Percentiles rank a stretch among this genome's conserved stretches.
These are phyloP conservation scores for Cirrhinus mrigala DNA, from an alignment of 2,797 vertebrate genomes.

Conservation along the genomic window DNA sequence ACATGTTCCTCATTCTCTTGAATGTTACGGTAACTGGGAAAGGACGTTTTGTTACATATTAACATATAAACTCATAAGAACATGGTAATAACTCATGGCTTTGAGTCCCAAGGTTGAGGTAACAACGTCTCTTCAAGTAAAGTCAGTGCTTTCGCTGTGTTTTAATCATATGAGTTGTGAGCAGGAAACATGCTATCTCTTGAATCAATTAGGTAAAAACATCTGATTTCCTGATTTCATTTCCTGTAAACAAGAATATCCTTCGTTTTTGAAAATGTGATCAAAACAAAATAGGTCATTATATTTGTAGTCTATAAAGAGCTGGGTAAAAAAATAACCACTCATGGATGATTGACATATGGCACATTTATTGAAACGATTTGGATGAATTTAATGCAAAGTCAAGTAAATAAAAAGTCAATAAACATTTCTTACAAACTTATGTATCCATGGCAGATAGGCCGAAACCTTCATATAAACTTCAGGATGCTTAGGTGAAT, in stretches of 20 bases:
- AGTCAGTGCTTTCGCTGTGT: neutral
- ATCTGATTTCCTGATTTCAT: too few species aligned
- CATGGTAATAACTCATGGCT: too few species aligned
- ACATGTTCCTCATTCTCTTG: too few species aligned
- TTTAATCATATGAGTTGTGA: neutral
- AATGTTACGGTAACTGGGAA: too few species aligned
- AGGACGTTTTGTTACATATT: too few species aligned
- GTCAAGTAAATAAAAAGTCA: neutral
- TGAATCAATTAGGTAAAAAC: neutral
- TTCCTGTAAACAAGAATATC: neutral
- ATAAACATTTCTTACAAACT: neutral
- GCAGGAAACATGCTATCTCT: neutral
- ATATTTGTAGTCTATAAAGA: neutral
- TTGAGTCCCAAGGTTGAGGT: too few species aligned
- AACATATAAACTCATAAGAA: too few species aligned
- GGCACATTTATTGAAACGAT: neutral
- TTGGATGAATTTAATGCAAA: neutral
- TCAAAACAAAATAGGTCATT: neutral
- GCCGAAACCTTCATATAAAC: constrained; percentile 15
- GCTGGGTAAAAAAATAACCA: neutral
- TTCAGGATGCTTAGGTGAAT: constrained; percentile 28
- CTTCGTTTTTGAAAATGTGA: neutral
- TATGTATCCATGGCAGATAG: constrained; percentile 10
- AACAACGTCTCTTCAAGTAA: too few species aligned
- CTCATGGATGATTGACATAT: neutral